These are phyloP conservation scores for Neodiprion fabricii DNA, from an alignment of 1,140 invertebrate species.

Conservation along the genomic window DNA sequence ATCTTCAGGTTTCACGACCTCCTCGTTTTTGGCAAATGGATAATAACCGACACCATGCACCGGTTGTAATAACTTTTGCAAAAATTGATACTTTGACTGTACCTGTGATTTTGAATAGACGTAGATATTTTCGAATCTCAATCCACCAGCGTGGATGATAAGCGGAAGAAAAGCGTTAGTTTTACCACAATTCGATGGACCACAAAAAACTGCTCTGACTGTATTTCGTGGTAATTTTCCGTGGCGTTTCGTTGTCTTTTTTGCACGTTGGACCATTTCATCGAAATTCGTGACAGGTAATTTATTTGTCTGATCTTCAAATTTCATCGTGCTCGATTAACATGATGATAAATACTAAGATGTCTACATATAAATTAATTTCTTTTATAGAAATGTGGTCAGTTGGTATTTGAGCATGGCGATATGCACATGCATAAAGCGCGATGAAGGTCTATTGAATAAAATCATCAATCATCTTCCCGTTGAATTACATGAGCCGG, in stretches of 20 bases:
- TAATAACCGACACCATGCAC: slow-evolving; percentile 16
- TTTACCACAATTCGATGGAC: slow-evolving; percentile 37
- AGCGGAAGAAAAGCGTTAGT: slow-evolving; percentile 21
- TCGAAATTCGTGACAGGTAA: slow-evolving; percentile 29
- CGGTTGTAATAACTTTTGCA: slow-evolving; percentile 15
- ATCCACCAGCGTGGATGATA: not conserved
- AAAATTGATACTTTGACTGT: not conserved
- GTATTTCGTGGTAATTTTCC: slow-evolving; percentile 34
- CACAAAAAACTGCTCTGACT: too few relatives aligned
- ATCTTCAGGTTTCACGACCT: too few relatives aligned
- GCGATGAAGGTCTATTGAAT: slow-evolving; percentile 41
- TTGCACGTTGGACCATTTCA: slow-evolving; percentile 12
- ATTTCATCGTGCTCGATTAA: slow-evolving; percentile 21
- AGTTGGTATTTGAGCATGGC: not conserved
- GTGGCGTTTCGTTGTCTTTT: slow-evolving; percentile 24
- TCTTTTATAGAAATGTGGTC: not conserved
- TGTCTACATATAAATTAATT: slow-evolving; percentile 14
- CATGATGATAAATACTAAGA: not conserved
- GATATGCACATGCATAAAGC: slow-evolving; percentile 4
- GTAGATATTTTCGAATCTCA: slow-evolving; percentile 22
- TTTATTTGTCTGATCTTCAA: slow-evolving; percentile 27
- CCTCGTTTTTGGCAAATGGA: not conserved
- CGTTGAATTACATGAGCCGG: slow-evolving; percentile 52
- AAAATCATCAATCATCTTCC: slow-evolving; percentile 53
- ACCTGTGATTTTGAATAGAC: slow-evolving; percentile 25